Evolutionary conservation across 2,797 vertebrate genomes (phyloP), one percentile per base, ranked within the genome.

Genomic region (Catostomus latipinnis): DNA sequence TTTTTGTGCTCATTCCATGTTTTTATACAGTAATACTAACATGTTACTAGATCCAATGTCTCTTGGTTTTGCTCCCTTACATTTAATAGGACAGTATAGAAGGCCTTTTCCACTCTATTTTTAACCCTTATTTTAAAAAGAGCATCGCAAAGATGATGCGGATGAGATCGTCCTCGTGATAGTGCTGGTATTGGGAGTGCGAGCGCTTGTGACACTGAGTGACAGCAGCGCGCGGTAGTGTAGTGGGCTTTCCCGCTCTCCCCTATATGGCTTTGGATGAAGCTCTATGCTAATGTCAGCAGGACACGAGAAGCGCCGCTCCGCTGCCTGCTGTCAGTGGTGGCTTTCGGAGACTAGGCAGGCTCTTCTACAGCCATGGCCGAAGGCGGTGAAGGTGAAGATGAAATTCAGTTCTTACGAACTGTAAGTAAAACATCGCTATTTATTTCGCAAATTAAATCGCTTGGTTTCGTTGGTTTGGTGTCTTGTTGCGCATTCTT

Each of bases 351-450:
- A 94, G 95, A 94, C 94, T 93, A 92, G 94, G 34, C 34, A 34
- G 34, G 93, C 94, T 95, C 94, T 93, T 94, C 91, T 92, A 90
- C 92, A 96, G 95, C 95, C 95, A 98, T 98, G 97, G 96, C 97
- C 94, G 97, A 98, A 93, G 96, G 92, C 89, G 94, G 94, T 91
- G 97, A 98, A 95, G 96, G 95, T 83, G 97, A 99, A 92, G 97
- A 99, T 93, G 97, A 99, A 91, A 98, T 98, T 92, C 97, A 99
- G 94, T 98, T 99, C 92, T 93, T 99, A 89, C 94, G 97, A 93
- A 98, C 97, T 93, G 97, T 99, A 93, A 99, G 97, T 98, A 95
- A 88, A 87, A 56, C 43, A 46, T 1, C 70, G 71, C 78, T 14
- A 1, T 80, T 74, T 82, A 4, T 65, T 77, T 69, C 43, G 10